A percentile compares a stretch with the other conserved stretches of the same genome.
Conservation (phyloP, 2,113 vertebrate genomes). For the Pluvialis apricaria region DNA sequence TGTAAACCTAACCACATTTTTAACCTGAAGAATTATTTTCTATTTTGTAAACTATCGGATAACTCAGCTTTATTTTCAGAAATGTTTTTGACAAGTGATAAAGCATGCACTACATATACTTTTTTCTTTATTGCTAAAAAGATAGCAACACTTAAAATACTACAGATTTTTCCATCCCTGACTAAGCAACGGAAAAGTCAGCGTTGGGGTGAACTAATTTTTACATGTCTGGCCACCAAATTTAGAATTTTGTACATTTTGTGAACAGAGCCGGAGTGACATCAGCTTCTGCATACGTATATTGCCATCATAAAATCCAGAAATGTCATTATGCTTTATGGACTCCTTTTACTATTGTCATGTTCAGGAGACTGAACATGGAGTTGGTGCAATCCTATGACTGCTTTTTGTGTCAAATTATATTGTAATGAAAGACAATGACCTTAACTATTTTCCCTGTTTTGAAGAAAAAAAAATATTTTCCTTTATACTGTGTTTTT, state of each 20-base stretch:
- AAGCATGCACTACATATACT: slow-evolving; percentile 86
- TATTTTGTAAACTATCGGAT: slow-evolving; percentile 77
- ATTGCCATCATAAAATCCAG: slow-evolving; percentile 74
- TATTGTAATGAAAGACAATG: slow-evolving; percentile 86
- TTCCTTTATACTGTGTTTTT: slow-evolving; percentile 83
- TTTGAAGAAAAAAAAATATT: slow-evolving; percentile 79
- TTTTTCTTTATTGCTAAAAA: slow-evolving; percentile 77
- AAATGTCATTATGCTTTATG: slow-evolving; percentile 78
- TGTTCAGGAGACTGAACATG: slow-evolving; percentile 78
- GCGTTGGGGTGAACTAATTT: slow-evolving; percentile 61
- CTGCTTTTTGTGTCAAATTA: slow-evolving; percentile 87
- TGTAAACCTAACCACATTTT: slow-evolving; percentile 68
- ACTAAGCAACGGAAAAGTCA: slow-evolving; percentile 68
- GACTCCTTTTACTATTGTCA: slow-evolving; percentile 81
- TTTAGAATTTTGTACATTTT: slow-evolving; percentile 85
- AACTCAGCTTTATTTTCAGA: slow-evolving; percentile 78
- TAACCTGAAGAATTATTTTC: slow-evolving; percentile 75
- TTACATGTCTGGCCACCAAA: slow-evolving; percentile 76
- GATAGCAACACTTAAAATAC: slow-evolving; percentile 79
- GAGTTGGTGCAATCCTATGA: slow-evolving; percentile 87
- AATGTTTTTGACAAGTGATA: slow-evolving; percentile 75
- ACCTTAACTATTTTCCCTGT: slow-evolving; percentile 87
- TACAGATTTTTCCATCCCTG: slow-evolving; percentile 64
- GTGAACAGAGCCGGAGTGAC: slow-evolving; percentile 80
- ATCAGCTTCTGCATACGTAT: slow-evolving; percentile 72